Base-by-base conservation (phyloP, 2,888 invertebrate genomes). In the Petrophora chlorosata region DNA sequence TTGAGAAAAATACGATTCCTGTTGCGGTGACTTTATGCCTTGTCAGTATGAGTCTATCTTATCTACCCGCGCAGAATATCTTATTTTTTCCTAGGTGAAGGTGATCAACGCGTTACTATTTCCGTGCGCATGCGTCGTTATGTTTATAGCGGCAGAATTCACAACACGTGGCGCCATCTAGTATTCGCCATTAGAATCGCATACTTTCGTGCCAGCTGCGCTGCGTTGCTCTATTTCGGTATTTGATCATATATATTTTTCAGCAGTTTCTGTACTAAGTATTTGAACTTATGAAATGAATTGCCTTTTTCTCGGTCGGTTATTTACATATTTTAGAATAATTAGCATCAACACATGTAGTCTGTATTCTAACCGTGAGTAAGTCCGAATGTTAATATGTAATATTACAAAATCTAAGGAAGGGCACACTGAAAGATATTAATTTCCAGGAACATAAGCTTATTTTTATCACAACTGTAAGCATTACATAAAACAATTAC, bases 11-110 rank as follows among this genome's bases (percentile, higher is more conserved):
- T n/a, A n/a, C n/a, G n/a, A n/a, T n/a, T n/a, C n/a, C n/a, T n/a
- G n/a, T n/a, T n/a, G n/a, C n/a, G n/a, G n/a, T n/a, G n/a, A n/a
- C n/a, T n/a, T n/a, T n/a, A n/a, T n/a, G n/a, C n/a, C n/a, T n/a
- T n/a, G n/a, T n/a, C n/a, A n/a, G n/a, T n/a, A n/a, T n/a, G n/a
- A n/a, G n/a, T n/a, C n/a, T n/a, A n/a, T n/a, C n/a, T n/a, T 13
- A 23, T 43, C 10, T 7, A 16, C 15, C 7, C 13, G 7, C 12
- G 12, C 59, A 56, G 59, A 65, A 71, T 69, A 71, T 65, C 62
- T 22, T 67, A 58, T 65, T 71, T 73, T 70, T 68, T 76, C 82
- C 86, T 87, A 89, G 89, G 89, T 89, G 90, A 89, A 90, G 89
- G 89, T 89, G 85, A 89, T 85, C 76, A 70, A 64, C 66, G 71